Conservation (phyloP, 2,113 vertebrate species). For the Chauna torquata region DNA sequence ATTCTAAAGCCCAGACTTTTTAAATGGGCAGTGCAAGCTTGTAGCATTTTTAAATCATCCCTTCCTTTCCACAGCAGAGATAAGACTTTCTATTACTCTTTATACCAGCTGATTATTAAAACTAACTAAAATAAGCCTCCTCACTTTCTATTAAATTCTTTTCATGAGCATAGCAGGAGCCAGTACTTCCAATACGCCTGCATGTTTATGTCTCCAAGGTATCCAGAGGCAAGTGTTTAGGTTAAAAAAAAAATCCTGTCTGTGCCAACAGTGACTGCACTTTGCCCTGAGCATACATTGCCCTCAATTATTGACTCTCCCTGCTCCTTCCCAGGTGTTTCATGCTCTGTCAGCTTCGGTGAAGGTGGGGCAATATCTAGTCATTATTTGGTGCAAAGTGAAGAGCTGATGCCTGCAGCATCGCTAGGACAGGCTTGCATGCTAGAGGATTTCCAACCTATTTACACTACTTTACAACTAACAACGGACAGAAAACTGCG, state of each 20-base stretch:
- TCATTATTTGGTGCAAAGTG: too few species aligned
- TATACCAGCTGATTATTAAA: not conserved
- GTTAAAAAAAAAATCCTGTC: not conserved
- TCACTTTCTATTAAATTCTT: not conserved
- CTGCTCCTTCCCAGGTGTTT: not conserved
- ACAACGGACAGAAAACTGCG: not conserved
- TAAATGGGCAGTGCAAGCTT: not conserved
- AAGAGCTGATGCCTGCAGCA: not conserved
- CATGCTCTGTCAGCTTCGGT: not conserved
- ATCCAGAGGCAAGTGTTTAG: not conserved
- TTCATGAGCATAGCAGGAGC: not conserved
- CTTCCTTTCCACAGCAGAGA: not conserved
- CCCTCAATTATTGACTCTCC: not conserved
- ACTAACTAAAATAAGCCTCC: not conserved
- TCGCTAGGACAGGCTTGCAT: too few species aligned
- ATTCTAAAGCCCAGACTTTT: not conserved
- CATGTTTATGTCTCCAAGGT: not conserved
- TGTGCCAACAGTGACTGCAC: not conserved
- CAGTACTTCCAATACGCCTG: not conserved
- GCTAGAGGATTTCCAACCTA: not conserved
- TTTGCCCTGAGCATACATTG: not conserved
- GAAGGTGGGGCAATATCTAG: rapidly evolving
- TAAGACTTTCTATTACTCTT: not conserved
- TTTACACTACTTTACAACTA: not conserved
- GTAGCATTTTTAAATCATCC: not conserved